Conservation (phyloP, 2,888 invertebrate genomes). For the Congeria kusceri region DNA sequence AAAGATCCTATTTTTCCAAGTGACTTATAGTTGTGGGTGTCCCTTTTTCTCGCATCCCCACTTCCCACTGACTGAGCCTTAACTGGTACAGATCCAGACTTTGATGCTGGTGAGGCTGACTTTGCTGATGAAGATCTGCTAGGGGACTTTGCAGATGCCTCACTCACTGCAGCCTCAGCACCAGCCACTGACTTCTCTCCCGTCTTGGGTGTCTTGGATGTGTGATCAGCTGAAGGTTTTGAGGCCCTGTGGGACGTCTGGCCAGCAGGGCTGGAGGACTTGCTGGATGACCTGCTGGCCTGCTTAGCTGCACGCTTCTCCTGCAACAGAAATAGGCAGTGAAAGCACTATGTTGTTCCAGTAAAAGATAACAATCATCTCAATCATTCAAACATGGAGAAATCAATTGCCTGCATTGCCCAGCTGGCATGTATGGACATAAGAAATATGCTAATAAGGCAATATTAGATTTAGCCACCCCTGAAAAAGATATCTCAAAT, state of each 20-base stretch:
- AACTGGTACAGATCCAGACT: slow-evolving; percentile 22
- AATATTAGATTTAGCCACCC: no score
- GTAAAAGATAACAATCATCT: no score
- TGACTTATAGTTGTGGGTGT: slow-evolving; percentile 44
- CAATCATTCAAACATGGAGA: no score
- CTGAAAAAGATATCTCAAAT: no score
- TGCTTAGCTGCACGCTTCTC: slow-evolving; percentile 63
- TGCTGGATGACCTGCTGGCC: slow-evolving; percentile 29
- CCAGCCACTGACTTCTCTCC: slow-evolving; percentile 28
- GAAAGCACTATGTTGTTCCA: neutral
- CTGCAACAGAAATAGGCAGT: slow-evolving; percentile 30
- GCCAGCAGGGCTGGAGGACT: slow-evolving; percentile 10
- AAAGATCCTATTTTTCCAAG: slow-evolving; percentile 50
- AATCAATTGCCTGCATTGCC: no score
- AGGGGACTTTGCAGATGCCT: slow-evolving; percentile 1
- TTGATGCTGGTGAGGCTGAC: slow-evolving; percentile 19
- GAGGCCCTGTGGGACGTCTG: slow-evolving; percentile 24
- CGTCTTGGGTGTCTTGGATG: slow-evolving; percentile 24
- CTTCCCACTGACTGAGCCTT: slow-evolving; percentile 18
- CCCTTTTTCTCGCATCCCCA: slow-evolving; percentile 27
- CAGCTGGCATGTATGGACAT: no score
- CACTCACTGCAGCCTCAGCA: slow-evolving; percentile 2
- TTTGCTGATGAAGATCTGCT: slow-evolving; percentile 22
- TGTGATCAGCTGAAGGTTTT: slow-evolving; percentile 11
- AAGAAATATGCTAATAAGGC: no score